These are phyloP conservation scores for Cotesia congregata DNA, from an alignment of 2,888 invertebrate species.

Conservation along the genomic window DNA sequence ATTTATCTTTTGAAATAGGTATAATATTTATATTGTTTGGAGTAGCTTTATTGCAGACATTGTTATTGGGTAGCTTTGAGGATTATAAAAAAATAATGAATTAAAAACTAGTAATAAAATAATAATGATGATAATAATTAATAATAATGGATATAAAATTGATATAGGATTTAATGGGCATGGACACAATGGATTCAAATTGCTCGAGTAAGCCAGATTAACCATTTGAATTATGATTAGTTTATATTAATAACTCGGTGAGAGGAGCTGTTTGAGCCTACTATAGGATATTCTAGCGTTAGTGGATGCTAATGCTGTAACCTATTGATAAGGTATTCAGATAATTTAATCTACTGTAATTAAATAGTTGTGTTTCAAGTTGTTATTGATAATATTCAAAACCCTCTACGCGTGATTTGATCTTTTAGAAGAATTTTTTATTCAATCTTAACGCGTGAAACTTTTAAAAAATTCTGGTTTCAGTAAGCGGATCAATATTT, in stretches of 20 bases:
- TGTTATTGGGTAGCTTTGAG: neutral
- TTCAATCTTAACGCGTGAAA: no score
- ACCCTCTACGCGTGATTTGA: no score
- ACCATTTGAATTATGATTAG: conserved; percentile 29
- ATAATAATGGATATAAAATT: neutral
- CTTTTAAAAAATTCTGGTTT: no score
- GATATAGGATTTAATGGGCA: conserved; percentile 7
- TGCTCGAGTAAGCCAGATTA: conserved; percentile 26
- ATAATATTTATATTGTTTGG: conserved; percentile 1
- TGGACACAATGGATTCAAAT: conserved; percentile 10
- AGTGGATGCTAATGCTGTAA: conserved; percentile 25
- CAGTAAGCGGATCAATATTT: no score
- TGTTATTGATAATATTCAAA: neutral
- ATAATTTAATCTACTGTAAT: conserved; percentile 2
- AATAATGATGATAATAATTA: neutral
- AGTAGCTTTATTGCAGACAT: neutral
- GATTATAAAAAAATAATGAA: neutral
- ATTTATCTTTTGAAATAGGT: neutral
- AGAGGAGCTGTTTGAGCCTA: conserved; percentile 27
- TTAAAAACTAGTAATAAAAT: neutral
- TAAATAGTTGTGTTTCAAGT: conserved; percentile 3
- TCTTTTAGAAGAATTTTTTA: no score
- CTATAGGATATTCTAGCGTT: conserved; percentile 26
- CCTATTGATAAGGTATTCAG: conserved; percentile 22
- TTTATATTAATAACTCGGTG: conserved; percentile 28